A percentile compares a stretch with the other conserved stretches of the same genome.
phyloP scores from a whole-genome alignment of 2,888 invertebrate species.

The Junonia oenone region DNA sequence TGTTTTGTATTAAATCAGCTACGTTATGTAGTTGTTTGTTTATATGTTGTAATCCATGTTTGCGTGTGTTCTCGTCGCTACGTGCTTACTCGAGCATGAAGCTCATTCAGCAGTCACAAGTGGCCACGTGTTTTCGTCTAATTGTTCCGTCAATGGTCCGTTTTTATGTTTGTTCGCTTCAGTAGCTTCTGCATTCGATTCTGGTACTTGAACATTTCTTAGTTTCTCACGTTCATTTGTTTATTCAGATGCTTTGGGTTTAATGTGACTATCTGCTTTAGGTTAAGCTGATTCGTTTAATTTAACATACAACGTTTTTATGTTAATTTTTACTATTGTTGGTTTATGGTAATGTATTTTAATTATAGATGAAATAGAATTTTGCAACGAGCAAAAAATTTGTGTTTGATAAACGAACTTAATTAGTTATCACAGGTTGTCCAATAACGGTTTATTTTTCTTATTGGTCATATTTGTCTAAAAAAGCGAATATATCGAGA shows the following conservation, averaged over 20 bases:
- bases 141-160: slow-evolving; percentile 16
- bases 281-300: no score
- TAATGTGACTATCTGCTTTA: neutral
- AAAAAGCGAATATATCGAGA: neutral
- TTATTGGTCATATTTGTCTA: neutral
- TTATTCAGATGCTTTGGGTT: slow-evolving; percentile 6
- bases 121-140: slow-evolving; percentile 22
- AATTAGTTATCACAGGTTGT: neutral
- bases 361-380: no score
- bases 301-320: no score
- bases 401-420: no score
- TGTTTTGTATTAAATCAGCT: no score
- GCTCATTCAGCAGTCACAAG: slow-evolving; percentile 16
- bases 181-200: slow-evolving; percentile 2
- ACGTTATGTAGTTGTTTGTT: neutral
- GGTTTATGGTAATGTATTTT: no score
- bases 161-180: slow-evolving; percentile 10
- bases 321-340: no score
- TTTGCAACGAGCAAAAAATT: no score
- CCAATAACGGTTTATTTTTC: neutral
- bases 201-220: neutral
- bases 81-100: slow-evolving; percentile 22
- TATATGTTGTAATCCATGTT: neutral
- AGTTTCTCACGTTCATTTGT: slow-evolving; percentile 14
- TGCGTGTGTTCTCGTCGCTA: neutral